Percentiles rank a stretch among this genome's conserved stretches.
Evolutionary conservation across 1,140 invertebrate genomes (phyloP).

Genomic region (Anadara kagoshimensis): DNA sequence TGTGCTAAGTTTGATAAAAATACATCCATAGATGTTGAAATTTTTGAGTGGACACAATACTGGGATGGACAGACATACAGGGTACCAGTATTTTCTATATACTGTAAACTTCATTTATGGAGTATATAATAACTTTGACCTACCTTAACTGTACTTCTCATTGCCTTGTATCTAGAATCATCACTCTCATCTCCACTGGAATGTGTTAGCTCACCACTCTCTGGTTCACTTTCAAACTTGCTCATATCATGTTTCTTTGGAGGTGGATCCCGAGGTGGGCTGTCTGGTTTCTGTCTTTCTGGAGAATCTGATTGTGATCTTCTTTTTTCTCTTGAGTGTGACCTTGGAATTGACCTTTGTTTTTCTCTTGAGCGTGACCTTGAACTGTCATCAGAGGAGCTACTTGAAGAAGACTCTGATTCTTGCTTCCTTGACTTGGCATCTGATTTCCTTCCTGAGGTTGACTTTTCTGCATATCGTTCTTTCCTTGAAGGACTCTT

Average conservation of each 20-base stretch:
- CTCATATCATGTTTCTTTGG: slow-evolving; percentile 41
- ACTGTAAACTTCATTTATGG: too few species aligned
- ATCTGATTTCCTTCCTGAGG: too few species aligned
- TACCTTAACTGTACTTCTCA: slow-evolving; percentile 35
- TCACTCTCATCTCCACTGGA: slow-evolving; percentile 29
- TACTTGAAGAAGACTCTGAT: not conserved
- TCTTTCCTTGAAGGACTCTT: too few species aligned
- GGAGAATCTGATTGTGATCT: not conserved
- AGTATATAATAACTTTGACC: not conserved
- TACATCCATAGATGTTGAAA: too few species aligned
- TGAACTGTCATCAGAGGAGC: not conserved
- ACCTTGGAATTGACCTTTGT: not conserved
- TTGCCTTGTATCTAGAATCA: not conserved
- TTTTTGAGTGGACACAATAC: too few species aligned
- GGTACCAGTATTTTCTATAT: too few species aligned
- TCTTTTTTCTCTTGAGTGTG: not conserved
- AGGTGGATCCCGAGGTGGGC: not conserved
- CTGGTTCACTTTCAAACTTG: slow-evolving; percentile 54
- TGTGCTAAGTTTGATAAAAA: too few species aligned
- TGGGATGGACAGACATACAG: too few species aligned
- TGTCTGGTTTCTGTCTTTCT: not conserved
- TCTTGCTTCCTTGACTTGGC: too few species aligned
- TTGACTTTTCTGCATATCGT: too few species aligned
- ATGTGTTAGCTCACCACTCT: slow-evolving; percentile 52
- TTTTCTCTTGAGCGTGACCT: not conserved